Conservation (phyloP, 2,113 vertebrate genomes). For the Pristiophorus japonicus region DNA sequence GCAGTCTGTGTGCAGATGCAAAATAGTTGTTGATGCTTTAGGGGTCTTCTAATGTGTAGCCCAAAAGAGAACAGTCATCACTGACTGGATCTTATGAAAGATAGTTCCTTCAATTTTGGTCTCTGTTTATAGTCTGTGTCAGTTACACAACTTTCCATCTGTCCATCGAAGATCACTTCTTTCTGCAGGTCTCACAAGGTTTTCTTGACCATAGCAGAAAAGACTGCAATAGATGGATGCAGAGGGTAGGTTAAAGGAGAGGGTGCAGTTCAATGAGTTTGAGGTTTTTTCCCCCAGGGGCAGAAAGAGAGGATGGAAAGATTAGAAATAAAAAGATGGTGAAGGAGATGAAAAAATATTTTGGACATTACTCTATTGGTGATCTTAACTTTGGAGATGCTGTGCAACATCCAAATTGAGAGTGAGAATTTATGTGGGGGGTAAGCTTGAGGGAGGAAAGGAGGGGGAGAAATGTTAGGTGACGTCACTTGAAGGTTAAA, state of each 20-base stretch:
- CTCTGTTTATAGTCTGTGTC: not conserved
- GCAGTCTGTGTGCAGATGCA: too few relatives aligned
- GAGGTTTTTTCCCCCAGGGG: not conserved
- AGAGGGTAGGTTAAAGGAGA: not conserved
- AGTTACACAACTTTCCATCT: not conserved
- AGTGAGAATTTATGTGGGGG: too few relatives aligned
- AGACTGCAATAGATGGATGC: not conserved
- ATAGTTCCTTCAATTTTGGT: not conserved
- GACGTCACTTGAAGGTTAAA: not conserved
- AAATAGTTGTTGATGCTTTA: too few relatives aligned
- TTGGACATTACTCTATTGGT: not conserved
- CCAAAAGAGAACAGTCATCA: not conserved
- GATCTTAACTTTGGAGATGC: not conserved
- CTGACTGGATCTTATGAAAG: not conserved
- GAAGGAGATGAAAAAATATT: not conserved
- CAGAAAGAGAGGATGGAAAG: too few relatives aligned
- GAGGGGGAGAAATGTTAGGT: not conserved
- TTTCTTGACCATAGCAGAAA: not conserved
- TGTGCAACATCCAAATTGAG: not conserved
- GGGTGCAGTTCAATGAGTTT: not conserved
- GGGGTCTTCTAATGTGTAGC: not conserved
- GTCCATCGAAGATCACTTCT: not conserved
- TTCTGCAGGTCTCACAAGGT: not conserved
- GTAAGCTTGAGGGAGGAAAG: too few relatives aligned
- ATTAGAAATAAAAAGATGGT: not conserved